Evolutionary conservation across 2,888 invertebrate species (phyloP).

Genomic region (Ennomos quercinarius): DNA sequence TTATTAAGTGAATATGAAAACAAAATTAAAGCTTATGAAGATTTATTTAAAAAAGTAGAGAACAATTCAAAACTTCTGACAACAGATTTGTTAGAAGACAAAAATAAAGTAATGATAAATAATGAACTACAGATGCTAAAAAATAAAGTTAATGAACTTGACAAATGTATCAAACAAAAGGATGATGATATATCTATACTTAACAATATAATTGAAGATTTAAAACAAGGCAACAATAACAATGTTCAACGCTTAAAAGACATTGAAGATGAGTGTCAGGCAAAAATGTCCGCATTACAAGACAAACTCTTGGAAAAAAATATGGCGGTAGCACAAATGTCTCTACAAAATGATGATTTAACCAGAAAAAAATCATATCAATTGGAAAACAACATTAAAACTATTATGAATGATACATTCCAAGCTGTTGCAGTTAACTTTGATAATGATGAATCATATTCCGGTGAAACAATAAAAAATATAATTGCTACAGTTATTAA

Average conservation of each 20-base stretch:
- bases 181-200: conserved; percentile 51
- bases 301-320: conserved; percentile 42
- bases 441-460: conserved; percentile 56
- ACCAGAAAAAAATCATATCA: conserved; percentile 37
- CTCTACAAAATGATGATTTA: conserved; percentile 24
- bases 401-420: conserved; percentile 75
- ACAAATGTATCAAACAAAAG: conserved; percentile 50
- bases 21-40: conserved; percentile 73
- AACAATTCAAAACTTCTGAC: conserved; percentile 10
- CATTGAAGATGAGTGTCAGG: conserved; percentile 41
- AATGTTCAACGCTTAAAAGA: conserved; percentile 28
- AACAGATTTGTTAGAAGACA: conserved; percentile 10
- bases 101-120: conserved; percentile 22
- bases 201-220: conserved; percentile 49
- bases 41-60: conserved; percentile 55
- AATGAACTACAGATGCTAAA: conserved; percentile 33
- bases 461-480: conserved; percentile 64
- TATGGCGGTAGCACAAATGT: conserved; percentile 39
- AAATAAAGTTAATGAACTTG: conserved; percentile 47
- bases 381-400: conserved; percentile 58
- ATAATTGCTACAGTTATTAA: conserved; percentile 67
- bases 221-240: conserved; percentile 43
- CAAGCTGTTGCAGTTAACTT: conserved; percentile 67
- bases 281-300: conserved; percentile 51
- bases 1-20: conserved; percentile 73